Conservation (phyloP, 2,113 vertebrate genomes). For the Acanthochromis polyacanthus region DNA sequence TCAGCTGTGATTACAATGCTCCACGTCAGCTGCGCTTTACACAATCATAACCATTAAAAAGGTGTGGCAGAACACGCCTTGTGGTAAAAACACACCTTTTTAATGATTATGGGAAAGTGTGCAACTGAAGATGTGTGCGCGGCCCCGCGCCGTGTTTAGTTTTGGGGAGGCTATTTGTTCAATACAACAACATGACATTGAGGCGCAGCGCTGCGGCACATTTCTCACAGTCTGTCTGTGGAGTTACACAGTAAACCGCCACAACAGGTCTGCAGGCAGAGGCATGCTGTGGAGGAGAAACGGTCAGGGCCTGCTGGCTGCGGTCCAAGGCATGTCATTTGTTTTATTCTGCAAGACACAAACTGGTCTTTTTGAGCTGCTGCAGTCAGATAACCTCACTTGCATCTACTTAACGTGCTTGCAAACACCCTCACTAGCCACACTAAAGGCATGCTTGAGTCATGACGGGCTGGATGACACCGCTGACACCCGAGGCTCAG, state of each 20-base stretch:
- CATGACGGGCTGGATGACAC: not conserved
- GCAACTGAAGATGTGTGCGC: not conserved
- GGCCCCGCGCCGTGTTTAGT: rapidly evolving
- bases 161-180: slow-evolving; percentile 24
- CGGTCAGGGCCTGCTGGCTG: slow-evolving; percentile 40
- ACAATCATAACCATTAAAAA: slow-evolving; percentile 7
- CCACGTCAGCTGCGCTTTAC: not conserved
- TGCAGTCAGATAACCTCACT: not conserved
- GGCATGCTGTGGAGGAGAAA: slow-evolving; percentile 28
- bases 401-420: slow-evolving; percentile 2
- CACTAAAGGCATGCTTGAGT: slow-evolving; percentile 1
- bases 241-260: slow-evolving; percentile 57
- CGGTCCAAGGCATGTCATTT: slow-evolving; percentile 23
- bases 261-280: slow-evolving; percentile 45
- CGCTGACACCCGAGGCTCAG: not conserved
- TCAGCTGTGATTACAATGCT: not conserved
- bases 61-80: slow-evolving; percentile 34
- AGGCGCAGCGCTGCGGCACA: slow-evolving; percentile 9
- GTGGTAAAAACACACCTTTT: not conserved
- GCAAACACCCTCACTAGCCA: slow-evolving; percentile 16
- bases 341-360: slow-evolving; percentile 18
- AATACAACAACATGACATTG: slow-evolving; percentile 7
- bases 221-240: slow-evolving; percentile 63
- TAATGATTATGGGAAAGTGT: slow-evolving; percentile 17
- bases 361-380: slow-evolving; percentile 20